Evolutionary conservation across 2,113 vertebrate genomes (phyloP).

Genomic region (Tachysurus fulvidraco): DNA sequence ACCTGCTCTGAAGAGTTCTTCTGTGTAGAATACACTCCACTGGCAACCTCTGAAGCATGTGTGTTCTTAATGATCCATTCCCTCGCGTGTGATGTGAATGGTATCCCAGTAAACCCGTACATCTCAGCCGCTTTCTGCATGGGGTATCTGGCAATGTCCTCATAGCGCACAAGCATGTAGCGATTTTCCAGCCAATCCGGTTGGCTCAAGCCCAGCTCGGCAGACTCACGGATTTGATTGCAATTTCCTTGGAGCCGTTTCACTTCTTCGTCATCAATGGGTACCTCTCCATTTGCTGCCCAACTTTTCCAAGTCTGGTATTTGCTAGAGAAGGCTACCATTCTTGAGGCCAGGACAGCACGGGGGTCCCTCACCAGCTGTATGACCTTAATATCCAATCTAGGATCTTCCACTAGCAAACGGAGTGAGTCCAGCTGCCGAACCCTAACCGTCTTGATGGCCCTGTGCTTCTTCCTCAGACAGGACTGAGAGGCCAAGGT

Average conservation of each 20-base stretch:
- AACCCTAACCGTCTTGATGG: conserved; percentile 89
- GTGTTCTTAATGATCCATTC: conserved; percentile 92
- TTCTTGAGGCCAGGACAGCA: conserved; percentile 89
- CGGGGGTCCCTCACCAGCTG: conserved; percentile 93
- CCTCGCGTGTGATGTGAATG: conserved; percentile 82
- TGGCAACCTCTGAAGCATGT: conserved; percentile 75
- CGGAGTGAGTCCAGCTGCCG: conserved; percentile 86
- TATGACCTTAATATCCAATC: conserved; percentile 86
- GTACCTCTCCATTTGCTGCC: conserved; percentile 80
- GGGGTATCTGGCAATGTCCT: conserved; percentile 88
- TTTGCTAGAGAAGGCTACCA: conserved; percentile 88
- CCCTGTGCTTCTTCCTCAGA: conserved; percentile 81
- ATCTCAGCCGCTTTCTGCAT: conserved; percentile 89
- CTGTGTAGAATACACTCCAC: conserved; percentile 87
- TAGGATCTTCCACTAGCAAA: conserved; percentile 84
- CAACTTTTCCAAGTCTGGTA: conserved; percentile 92
- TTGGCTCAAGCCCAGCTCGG: conserved; percentile 83
- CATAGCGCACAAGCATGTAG: conserved; percentile 94
- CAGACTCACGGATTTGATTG: conserved; percentile 84
- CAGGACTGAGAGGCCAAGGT: conserved; percentile 86
- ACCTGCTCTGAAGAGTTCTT: conserved; percentile 94
- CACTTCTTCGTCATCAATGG: conserved; percentile 82
- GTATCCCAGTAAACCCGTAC: conserved; percentile 88
- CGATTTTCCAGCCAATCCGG: conserved; percentile 85
- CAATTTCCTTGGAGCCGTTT: conserved; percentile 86